Percentiles rank a stretch among this genome's conserved stretches.
These are phyloP conservation scores for Phoenicopterus ruber DNA, from an alignment of 2,113 vertebrate species.

Conservation along the genomic window DNA sequence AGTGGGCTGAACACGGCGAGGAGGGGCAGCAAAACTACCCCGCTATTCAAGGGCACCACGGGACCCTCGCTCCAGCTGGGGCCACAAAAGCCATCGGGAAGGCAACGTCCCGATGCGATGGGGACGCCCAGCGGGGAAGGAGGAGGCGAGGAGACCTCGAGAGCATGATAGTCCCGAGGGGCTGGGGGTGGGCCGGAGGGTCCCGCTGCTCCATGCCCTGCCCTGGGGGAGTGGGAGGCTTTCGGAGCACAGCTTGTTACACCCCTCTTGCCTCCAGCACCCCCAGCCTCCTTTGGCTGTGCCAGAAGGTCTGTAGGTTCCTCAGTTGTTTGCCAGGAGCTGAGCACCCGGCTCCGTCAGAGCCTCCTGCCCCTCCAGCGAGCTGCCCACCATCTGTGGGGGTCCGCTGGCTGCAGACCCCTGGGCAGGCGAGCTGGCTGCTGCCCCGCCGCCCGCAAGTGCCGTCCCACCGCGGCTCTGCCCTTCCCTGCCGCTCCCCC, in stretches of 20 bases:
- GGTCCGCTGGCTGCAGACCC: background rate
- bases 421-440: background rate
- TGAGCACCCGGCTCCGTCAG: background rate
- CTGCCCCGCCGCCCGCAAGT: rapidly evolving
- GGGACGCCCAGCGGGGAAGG: background rate
- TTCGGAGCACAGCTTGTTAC: background rate
- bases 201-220: background rate
- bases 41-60: background rate
- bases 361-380: background rate
- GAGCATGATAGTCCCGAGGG: background rate
- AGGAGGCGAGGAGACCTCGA: background rate
- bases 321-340: background rate
- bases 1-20: background rate
- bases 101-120: rapidly evolving
- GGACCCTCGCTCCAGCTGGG: background rate
- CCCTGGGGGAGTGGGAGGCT: background rate
- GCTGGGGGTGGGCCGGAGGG: background rate
- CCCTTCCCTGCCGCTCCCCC: background rate
- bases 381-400: background rate
- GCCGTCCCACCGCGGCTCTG: background rate
- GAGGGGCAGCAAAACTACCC: background rate
- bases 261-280: background rate
- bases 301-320: background rate
- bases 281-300: background rate
- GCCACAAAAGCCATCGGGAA: background rate